phyloP scores from a whole-genome alignment of 2,113 vertebrate genomes.

The Amphiprion percula region DNA sequence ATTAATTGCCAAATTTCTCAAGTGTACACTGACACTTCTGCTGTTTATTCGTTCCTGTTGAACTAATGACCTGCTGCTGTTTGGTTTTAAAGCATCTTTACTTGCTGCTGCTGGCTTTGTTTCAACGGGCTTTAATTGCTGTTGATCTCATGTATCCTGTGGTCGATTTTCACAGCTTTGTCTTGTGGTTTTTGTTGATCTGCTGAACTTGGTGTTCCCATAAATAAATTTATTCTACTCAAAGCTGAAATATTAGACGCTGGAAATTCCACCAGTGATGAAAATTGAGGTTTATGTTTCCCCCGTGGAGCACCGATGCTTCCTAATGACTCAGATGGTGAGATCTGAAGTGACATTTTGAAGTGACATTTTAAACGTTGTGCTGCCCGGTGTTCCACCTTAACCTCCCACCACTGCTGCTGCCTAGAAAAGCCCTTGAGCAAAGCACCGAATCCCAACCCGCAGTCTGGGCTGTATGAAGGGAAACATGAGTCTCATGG shows the following conservation, averaged over 20 bases:
- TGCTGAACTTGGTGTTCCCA: background rate
- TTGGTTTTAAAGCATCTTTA: no score
- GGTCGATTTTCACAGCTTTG: background rate
- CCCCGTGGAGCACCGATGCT: constrained; percentile 21
- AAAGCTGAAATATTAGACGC: background rate
- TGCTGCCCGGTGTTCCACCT: constrained; percentile 34
- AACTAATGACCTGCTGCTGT: background rate
- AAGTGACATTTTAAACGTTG: constrained; percentile 61
- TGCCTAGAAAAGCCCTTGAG: constrained; percentile 27
- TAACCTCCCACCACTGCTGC: background rate
- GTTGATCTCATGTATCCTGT: no score
- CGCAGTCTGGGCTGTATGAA: background rate
- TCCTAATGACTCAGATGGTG: constrained; percentile 32
- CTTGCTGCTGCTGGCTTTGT: background rate
- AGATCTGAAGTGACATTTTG: constrained; percentile 55
- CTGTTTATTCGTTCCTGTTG: background rate
- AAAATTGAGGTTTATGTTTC: constrained; percentile 20
- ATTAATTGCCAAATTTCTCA: background rate
- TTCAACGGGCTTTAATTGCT: background rate
- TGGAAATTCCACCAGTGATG: constrained; percentile 29
- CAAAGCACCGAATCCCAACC: constrained; percentile 19
- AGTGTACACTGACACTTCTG: background rate
- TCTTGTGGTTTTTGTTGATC: background rate
- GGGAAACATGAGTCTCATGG: background rate
- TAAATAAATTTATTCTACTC: background rate